Evolutionary conservation across 35 echinoderm and acorn worm species (phyloP), one percentile per base, ranked within the genome.

Genomic region (Heliocidaris erythrogramma): DNA sequence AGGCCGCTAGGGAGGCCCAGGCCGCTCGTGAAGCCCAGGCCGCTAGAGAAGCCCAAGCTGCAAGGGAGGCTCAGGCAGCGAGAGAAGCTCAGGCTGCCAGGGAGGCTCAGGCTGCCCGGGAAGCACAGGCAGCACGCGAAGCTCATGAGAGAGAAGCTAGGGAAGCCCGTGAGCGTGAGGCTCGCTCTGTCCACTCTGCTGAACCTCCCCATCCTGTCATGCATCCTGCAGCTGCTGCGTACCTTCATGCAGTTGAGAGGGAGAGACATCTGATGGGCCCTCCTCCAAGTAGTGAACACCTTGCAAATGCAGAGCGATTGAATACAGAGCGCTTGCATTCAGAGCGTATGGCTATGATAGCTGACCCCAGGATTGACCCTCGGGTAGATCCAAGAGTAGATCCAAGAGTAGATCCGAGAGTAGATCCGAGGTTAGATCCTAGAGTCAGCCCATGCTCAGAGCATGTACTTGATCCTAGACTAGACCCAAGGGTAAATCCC

Each of bases 261-360:
- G 95, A 96, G 35, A 89, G 91, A 48, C 94, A 96, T 90, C 84
- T 96, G 9, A 48, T 94, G n/a, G 84, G 65, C 16, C 94, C 94
- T 42, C 95, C 85, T 52, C 93, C 53, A 13, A 29, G 86, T 24
- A 50, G 71, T n/a, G 86, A 94, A 48, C 60, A 95, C 6, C 85
- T 96, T 5, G 95, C 95, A 49, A 94, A 92, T 17, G 95, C 96
- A 49, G 98, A 99, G 29, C 96, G 98, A 27, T 31, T 97, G 85
- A 95, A 90, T 32, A 94, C 94, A n/a, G 98, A 99, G 78, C 92
- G 98, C 32, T 30, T 99, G 30, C 98, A 99, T 84, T 56, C 87
- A 3, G 97, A 99, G 69, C 95, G 97, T 30, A 94, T 99, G 96
- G 96, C 96, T 17, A 86, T 97, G 94, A 96, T 97, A 94, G 93